A percentile compares a stretch with the other conserved stretches of the same genome.
Evolutionary conservation across 1,140 invertebrate species (phyloP).

Genomic region (Oreohelix idahoensis): DNA sequence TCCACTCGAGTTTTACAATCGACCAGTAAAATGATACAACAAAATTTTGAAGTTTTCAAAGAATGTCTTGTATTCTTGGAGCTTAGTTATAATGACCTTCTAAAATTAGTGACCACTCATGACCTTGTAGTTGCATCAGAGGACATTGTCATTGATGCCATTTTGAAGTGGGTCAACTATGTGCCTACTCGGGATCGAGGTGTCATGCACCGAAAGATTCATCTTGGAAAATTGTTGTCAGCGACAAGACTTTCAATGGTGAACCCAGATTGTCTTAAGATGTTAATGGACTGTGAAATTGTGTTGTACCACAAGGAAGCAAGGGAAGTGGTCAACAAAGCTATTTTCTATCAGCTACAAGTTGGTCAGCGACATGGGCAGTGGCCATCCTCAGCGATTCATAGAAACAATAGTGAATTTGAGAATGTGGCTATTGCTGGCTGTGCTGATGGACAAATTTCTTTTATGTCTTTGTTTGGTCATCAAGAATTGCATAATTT

Average conservation of each 20-base stretch:
- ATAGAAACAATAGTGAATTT: background rate
- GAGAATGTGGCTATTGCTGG: constrained; percentile 13
- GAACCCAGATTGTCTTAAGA: background rate
- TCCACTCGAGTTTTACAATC: background rate
- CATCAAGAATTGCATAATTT: background rate
- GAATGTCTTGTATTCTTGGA: background rate
- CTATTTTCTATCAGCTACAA: background rate
- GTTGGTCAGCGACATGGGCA: background rate
- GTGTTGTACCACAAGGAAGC: background rate
- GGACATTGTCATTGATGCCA: constrained; percentile 11
- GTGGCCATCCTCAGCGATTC: background rate
- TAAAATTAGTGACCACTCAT: background rate
- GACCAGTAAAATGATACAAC: background rate
- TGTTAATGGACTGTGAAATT: background rate
- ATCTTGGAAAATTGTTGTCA: background rate
- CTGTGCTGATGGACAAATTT: background rate
- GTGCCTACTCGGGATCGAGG: background rate
- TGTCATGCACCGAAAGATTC: background rate
- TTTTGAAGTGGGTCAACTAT: constrained; percentile 4
- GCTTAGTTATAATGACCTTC: background rate
- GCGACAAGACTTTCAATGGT: background rate
- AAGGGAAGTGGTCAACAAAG: background rate
- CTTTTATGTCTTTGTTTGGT: background rate
- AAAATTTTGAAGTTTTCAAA: background rate
- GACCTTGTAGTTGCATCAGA: background rate